Evolutionary conservation across 2,888 invertebrate genomes (phyloP).

Genomic region (Chalcosyrphus nemorum): DNA sequence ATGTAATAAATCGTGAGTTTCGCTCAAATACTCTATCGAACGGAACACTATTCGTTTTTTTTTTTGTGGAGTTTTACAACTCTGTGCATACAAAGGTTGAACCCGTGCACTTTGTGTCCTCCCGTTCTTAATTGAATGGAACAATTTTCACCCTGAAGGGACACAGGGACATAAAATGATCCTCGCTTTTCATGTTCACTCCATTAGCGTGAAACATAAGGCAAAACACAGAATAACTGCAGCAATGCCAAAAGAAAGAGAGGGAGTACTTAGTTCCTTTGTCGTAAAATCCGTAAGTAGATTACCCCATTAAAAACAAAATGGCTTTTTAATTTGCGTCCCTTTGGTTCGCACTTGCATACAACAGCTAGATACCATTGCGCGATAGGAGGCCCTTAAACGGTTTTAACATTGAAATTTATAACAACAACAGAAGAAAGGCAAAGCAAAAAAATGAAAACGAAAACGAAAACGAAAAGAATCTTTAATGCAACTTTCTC

Average conservation of each 20-base stretch:
- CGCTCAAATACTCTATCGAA: neutral
- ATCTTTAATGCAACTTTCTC: constrained; percentile 8
- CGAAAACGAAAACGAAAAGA: neutral
- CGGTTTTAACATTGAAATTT: constrained; percentile 34
- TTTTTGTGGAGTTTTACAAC: constrained; percentile 2
- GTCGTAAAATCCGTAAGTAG: constrained; percentile 41
- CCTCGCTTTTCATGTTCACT: constrained; percentile 36
- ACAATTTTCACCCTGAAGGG: constrained; percentile 24
- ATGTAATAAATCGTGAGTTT: neutral
- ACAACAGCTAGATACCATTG: constrained; percentile 1
- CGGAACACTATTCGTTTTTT: neutral
- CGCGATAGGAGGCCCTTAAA: constrained; percentile 30
- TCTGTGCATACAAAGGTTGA: neutral
- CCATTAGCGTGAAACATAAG: constrained; percentile 38
- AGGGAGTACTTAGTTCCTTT: constrained; percentile 3
- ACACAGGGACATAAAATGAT: constrained; percentile 38
- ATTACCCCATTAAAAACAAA: constrained; percentile 39
- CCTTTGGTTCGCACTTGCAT: constrained; percentile 12
- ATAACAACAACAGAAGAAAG: constrained; percentile 1
- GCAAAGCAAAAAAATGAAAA: neutral
- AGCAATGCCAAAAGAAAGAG: neutral
- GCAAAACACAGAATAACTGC: constrained; percentile 3
- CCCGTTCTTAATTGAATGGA: constrained; percentile 31
- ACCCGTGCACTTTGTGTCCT: constrained; percentile 14
- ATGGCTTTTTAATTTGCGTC: constrained; percentile 44